These are phyloP conservation scores for Drosophila murphyi DNA, from an alignment of 1,140 invertebrate genomes.

Conservation along the genomic window DNA sequence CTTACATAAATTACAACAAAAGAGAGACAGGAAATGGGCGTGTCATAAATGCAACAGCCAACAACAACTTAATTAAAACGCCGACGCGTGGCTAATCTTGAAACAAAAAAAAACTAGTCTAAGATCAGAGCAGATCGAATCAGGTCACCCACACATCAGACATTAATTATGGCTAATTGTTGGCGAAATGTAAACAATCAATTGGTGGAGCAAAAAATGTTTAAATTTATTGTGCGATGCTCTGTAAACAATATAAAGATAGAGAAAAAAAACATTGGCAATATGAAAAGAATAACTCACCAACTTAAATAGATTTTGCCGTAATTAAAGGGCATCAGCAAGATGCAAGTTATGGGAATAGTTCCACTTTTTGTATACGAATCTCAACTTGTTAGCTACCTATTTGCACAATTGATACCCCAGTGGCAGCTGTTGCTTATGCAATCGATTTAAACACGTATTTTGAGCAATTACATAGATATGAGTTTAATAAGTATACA, in stretches of 20 bases:
- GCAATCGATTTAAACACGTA: not conserved
- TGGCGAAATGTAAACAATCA: conserved; percentile 44
- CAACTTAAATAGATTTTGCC: too few species aligned
- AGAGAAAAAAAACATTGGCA: too few species aligned
- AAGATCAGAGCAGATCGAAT: conserved; percentile 49
- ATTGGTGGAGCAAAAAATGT: not conserved
- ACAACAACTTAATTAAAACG: conserved; percentile 61
- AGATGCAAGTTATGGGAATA: too few species aligned
- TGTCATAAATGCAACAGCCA: conserved; percentile 42
- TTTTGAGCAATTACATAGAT: conserved; percentile 2
- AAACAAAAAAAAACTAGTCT: conserved; percentile 32
- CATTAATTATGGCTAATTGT: conserved; percentile 57
- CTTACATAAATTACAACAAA: conserved; percentile 48
- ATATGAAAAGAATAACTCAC: too few species aligned
- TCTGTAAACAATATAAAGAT: too few species aligned
- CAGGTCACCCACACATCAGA: conserved; percentile 35
- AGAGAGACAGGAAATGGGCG: conserved; percentile 51
- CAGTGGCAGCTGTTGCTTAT: too few species aligned
- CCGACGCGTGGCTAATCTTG: conserved; percentile 56
- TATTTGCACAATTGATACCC: too few species aligned
- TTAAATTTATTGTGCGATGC: not conserved
- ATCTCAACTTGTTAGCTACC: too few species aligned
- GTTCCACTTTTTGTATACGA: not conserved
- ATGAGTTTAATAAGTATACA: conserved; percentile 18
- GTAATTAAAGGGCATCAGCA: too few species aligned